Evolutionary conservation across 2,797 vertebrate species (phyloP).

Genomic region (Tamandua tetradactyla): DNA sequence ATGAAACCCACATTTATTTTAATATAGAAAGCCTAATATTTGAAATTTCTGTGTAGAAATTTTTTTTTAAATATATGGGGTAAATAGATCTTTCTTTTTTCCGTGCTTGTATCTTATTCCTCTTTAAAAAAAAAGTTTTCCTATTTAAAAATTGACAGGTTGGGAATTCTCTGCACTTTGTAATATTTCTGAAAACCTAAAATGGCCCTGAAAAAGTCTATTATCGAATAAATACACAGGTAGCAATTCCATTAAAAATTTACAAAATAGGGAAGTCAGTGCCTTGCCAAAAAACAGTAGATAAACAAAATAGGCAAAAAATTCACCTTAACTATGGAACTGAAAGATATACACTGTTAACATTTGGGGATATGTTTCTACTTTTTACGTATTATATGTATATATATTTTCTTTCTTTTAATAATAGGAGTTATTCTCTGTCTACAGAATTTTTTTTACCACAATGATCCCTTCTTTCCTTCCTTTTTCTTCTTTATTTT

Average conservation of each 20-base stretch:
- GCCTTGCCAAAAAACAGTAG: neutral
- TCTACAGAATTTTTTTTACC: neutral
- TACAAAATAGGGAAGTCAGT: neutral
- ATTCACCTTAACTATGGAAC: neutral
- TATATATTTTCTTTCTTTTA: no score
- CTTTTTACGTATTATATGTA: neutral
- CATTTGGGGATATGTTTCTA: neutral
- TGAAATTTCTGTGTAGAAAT: neutral
- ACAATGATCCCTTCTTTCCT: neutral
- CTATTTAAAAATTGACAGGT: neutral
- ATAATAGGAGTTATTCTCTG: neutral
- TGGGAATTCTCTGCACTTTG: no score
- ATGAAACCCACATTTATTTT: neutral
- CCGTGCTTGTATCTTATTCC: neutral
- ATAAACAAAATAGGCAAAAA: neutral
- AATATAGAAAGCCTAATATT: neutral
- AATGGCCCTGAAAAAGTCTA: no score
- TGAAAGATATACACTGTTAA: neutral
- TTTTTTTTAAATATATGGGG: neutral
- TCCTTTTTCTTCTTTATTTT: neutral
- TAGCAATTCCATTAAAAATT: neutral
- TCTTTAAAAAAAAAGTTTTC: neutral
- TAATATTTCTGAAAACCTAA: no score
- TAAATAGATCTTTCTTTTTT: neutral
- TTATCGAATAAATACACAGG: neutral